Percentiles rank a stretch among this genome's conserved stretches.
Evolutionary conservation across 2,888 invertebrate genomes (phyloP).

Genomic region (Macrophya annulata): DNA sequence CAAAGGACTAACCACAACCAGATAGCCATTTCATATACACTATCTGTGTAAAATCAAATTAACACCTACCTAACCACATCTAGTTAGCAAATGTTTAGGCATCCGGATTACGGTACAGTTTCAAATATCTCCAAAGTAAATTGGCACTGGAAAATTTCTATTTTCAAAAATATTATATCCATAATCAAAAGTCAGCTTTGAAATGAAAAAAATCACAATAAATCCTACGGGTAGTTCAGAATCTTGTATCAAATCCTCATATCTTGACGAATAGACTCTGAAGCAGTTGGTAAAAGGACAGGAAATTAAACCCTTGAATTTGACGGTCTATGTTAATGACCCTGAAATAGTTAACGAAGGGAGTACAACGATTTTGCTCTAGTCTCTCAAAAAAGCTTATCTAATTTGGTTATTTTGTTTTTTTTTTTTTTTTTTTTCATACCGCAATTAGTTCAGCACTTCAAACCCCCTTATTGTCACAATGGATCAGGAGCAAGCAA

Average conservation of each 20-base stretch:
- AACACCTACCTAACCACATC: neutral
- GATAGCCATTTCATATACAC: slow-evolving; percentile 12
- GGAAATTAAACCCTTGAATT: slow-evolving; percentile 7
- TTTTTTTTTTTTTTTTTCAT: neutral
- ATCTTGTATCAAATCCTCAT: no score
- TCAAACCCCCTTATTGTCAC: neutral
- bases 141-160: neutral
- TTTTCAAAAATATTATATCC: neutral
- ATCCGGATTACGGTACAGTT: neutral
- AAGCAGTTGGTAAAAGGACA: no score
- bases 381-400: neutral
- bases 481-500: slow-evolving; percentile 1
- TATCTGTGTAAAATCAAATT: neutral
- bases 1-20: neutral
- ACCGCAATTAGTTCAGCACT: no score
- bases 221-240: no score
- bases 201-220: neutral
- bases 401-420: neutral
- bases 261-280: no score
- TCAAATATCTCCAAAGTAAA: neutral
- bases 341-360: neutral
- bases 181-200: neutral
- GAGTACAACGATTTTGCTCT: neutral
- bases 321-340: neutral
- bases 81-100: neutral